Percentiles rank a stretch among this genome's conserved stretches.
Conservation (phyloP, 2,888 invertebrate species). For the Andrena bicolor region DNA sequence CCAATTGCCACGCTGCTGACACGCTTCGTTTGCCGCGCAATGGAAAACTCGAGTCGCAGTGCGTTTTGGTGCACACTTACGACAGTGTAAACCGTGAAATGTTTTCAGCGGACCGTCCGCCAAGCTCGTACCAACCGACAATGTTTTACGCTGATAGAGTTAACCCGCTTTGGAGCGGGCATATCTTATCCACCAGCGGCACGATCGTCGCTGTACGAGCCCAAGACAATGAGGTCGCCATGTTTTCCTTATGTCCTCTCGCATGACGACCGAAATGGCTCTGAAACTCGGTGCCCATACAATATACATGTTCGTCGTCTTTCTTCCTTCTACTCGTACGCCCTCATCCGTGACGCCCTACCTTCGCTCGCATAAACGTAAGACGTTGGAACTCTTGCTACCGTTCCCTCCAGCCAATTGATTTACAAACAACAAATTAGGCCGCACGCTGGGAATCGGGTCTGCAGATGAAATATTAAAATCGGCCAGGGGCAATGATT, state of each 20-base stretch:
- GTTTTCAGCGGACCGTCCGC: slow-evolving; percentile 17
- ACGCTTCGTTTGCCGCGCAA: slow-evolving; percentile 44
- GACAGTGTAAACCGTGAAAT: slow-evolving; percentile 12
- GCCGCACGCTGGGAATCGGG: slow-evolving; percentile 30
- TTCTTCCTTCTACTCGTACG: slow-evolving; percentile 77
- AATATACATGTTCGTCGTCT: slow-evolving; percentile 74
- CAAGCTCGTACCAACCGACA: background rate
- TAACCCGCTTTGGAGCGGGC: slow-evolving; percentile 58
- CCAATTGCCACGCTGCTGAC: slow-evolving; percentile 40
- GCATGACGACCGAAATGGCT: slow-evolving; percentile 79
- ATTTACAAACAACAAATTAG: slow-evolving; percentile 68
- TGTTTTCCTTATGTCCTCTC: slow-evolving; percentile 80
- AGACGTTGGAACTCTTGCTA: slow-evolving; percentile 61
- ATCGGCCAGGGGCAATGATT: background rate
- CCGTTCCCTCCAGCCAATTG: slow-evolving; percentile 48
- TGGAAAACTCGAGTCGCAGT: slow-evolving; percentile 32
- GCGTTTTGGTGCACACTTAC: slow-evolving; percentile 25
- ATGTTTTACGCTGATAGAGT: slow-evolving; percentile 45
- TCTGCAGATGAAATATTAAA: slow-evolving; percentile 19
- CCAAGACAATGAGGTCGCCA: slow-evolving; percentile 81
- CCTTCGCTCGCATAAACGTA: slow-evolving; percentile 80
- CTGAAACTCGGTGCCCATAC: slow-evolving; percentile 74
- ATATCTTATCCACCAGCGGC: slow-evolving; percentile 73
- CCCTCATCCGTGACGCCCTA: slow-evolving; percentile 84
- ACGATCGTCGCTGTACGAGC: slow-evolving; percentile 67